Evolutionary conservation across 2,113 vertebrate species (phyloP), one percentile per base, ranked within the genome.

Genomic region (Dryoscopus gambensis): DNA sequence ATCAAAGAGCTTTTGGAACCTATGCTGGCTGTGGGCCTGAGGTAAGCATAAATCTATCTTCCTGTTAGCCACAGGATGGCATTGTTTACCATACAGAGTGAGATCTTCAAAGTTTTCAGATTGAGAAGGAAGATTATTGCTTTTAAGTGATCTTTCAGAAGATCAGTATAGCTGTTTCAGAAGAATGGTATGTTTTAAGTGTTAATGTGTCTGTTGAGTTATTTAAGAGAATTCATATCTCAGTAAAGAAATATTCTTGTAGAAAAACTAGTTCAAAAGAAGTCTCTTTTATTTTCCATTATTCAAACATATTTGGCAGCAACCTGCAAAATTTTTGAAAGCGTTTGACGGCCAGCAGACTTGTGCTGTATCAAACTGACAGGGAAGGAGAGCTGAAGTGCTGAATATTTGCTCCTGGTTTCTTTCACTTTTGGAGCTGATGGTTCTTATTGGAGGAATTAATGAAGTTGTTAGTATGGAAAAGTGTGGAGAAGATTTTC

Each of bases 1-100:
- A 99, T 99, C 96, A 99, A 99, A 95, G 99, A 99, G 97, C 98
- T 99, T 71, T 98, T 99, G 93, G 99, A 99, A 90, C 99, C 99
- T 10, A 99, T 99, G 99, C 92, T 99, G 97, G 98, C 99, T 15
- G 99, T 99, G 95, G 99, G 99, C 20, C 98, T 99, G 91, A 99
- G 99, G 99, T 99, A 18, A 13, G 86, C 71, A 44, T 18, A 15
- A n/a, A 62, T 9, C 5, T 11, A 0, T 49, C 69, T 47, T 68
- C 17, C 68, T 70, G 8, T 63, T 63, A 62, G 52, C 92, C 86
- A 47, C 93, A 90, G 73, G 80, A 71, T 93, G 93, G 82, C 84
- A 53, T 47, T 90, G 87, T 87, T 52, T 52, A 2, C 49, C n/a
- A 3, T 13, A 6, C 11, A 55, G 49, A 86, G 30, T 18, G 42